Base-by-base conservation (phyloP, 2,888 invertebrate genomes). In the Malacosoma neustria region DNA sequence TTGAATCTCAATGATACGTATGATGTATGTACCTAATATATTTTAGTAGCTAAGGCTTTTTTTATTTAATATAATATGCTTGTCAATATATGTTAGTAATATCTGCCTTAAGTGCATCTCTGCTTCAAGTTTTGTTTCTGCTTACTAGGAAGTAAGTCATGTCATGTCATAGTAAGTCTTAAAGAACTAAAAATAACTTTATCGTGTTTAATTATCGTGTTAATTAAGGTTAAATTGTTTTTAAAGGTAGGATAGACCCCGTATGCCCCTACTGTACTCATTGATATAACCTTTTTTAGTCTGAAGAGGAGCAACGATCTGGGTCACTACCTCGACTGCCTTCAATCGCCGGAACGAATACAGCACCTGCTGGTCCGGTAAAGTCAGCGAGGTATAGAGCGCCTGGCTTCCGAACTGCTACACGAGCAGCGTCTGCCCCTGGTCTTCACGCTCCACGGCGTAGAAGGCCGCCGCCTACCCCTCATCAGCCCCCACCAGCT, bases 341-440 rank as follows among this genome's bases (percentile, higher is more conserved):
- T 3, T 81, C 84, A 1, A 62, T 82, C 48, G 70, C 77, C 7
- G 77, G 69, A 4, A 54, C 87, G 66, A 54, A 71, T 61, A 75
- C 87, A 3, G 82, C 73, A 30, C 71, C 91, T 38, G 93, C 84
- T 2, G 87, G 88, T 30, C 73, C 92, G 45, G 95, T 94, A 33
- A 95, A 95, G 66, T 95, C 95, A 36, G 95, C 95, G 31, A 87
- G 96, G 30, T 96, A 96, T 70, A 87, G 96, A 3, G 94, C 96
- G 1, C 95, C 95, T 0, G 95, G 93, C 1, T 93, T 92, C 75
- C 88, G 89, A 29, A 88, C 92, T 32, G 91, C 93, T 0, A 93
- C 93, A 50, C 84, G 94, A 22, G 91, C 93, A 0, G 90, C 91
- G 5, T 92, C 92, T 11, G 92, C 92, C 0, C 92, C 93, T 2